phyloP scores from a whole-genome alignment of 2,888 invertebrate species.

The Ennomos quercinarius region DNA sequence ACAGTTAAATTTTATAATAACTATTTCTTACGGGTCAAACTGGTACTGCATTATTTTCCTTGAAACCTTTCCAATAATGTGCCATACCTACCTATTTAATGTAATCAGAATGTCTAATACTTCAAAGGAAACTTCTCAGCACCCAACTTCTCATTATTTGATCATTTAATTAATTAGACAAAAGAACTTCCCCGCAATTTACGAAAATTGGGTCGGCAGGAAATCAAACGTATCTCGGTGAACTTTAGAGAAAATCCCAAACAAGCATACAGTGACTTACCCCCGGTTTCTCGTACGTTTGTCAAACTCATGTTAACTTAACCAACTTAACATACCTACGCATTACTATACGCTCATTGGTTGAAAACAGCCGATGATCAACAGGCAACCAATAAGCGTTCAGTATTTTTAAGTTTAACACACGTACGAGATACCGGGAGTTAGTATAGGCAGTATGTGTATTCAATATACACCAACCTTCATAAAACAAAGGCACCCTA shows the following conservation, averaged over 20 bases:
- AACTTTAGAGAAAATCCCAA: constrained; percentile 11
- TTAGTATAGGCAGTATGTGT: neutral
- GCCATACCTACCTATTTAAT: too few relatives aligned
- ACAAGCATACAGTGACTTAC: constrained; percentile 6
- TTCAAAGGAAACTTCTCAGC: constrained; percentile 4
- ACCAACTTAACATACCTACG: too few relatives aligned
- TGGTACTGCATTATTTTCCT: too few relatives aligned
- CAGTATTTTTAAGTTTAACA: too few relatives aligned
- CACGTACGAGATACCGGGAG: too few relatives aligned
- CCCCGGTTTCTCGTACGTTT: too few relatives aligned
- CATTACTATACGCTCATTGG: too few relatives aligned
- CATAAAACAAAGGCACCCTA: neutral
- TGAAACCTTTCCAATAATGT: too few relatives aligned
- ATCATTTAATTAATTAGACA: constrained; percentile 21
- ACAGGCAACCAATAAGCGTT: too few relatives aligned
- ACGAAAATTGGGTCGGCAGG: constrained; percentile 7
- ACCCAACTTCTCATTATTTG: constrained; percentile 2
- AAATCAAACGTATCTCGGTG: neutral
- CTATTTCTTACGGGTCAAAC: neutral
- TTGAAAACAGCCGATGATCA: too few relatives aligned
- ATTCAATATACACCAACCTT: neutral
- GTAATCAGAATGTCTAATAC: constrained; percentile 1
- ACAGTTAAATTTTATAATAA: neutral
- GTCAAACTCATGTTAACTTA: too few relatives aligned
- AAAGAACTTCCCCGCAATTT: constrained; percentile 14